Percentiles rank a stretch among this genome's conserved stretches.
phyloP scores from a whole-genome alignment of 2,888 invertebrate species.

The Synergus umbraculus region DNA sequence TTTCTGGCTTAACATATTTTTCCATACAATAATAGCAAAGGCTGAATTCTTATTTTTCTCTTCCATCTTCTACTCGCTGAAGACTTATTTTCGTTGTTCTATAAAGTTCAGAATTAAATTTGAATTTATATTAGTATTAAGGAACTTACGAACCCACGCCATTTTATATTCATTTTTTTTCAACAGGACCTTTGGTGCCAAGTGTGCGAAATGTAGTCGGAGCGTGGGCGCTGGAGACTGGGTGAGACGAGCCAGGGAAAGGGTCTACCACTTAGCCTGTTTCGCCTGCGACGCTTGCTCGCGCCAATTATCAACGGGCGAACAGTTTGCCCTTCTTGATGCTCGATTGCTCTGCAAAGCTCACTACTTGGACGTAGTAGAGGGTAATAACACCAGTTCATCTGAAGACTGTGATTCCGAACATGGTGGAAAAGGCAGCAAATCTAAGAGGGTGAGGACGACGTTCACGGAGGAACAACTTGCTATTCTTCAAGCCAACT shows the following conservation, averaged over 20 bases:
- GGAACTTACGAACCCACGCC: neutral
- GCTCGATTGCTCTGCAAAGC: conserved; percentile 97
- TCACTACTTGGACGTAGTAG: conserved; percentile 94
- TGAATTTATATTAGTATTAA: neutral
- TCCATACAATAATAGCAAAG: conserved; percentile 59
- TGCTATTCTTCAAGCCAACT: conserved; percentile 97
- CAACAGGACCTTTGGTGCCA: conserved; percentile 95
- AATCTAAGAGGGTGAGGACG: conserved; percentile 97
- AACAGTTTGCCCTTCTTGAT: conserved; percentile 97
- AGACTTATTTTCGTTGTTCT: neutral
- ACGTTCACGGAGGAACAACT: conserved; percentile 99
- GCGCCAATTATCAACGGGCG: conserved; percentile 94
- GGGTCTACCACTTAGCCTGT: conserved; percentile 98
- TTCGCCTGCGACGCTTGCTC: conserved; percentile 98
- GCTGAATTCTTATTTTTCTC: conserved; percentile 42
- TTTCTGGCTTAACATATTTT: conserved; percentile 65
- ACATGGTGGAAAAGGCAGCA: conserved; percentile 91
- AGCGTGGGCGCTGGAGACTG: conserved; percentile 97
- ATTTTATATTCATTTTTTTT: conserved; percentile 21
- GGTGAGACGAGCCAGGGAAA: conserved; percentile 96
- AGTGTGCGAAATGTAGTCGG: conserved; percentile 96
- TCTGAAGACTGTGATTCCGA: conserved; percentile 95
- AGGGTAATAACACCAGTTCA: conserved; percentile 91
- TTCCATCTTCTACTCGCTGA: neutral
- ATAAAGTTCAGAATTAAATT: neutral